Base-by-base conservation (phyloP, 1,140 invertebrate genomes). In the Lasaia peninsularis region DNA sequence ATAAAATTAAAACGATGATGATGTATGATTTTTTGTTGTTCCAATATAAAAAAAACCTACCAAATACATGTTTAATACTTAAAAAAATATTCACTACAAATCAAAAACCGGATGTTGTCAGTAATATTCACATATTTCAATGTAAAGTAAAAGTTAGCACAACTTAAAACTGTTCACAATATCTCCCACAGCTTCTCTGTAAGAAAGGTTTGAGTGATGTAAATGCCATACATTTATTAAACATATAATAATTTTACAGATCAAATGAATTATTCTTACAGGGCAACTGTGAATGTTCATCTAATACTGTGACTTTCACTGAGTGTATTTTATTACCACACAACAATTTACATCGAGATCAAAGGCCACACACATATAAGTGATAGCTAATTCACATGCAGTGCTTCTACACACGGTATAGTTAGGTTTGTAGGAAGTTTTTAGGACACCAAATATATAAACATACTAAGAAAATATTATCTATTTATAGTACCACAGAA, bases 101-200 rank as follows among this genome's bases (percentile, higher is more conserved):
- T n/a, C n/a, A n/a, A 28, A 28, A 28, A 28, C 1, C 0, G 5
- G 8, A 28, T 6, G 24, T 7, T 28, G 4, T 28, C 8, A 28
- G 24, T 28, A 28, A 40, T 1, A 18, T 16, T 7, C 2, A 10
- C 10, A 20, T 18, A 3, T 44, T 18, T 2, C 11, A 7, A 8
- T 11, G 9, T 10, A 16, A 48, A 16, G 12, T 52, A 5, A 51
- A 57, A 8, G 18, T 44, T 33, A 51, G 31, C 33, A 60, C 52
- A 56, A 49, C 56, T 49, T n/a, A 49, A 59, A 34, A 49, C n/a
- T 56, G 31, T 53, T 53, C 31, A 60, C 33, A 56, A 52, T 31
- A 56, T 21, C 58, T 75, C 73, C 75, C 80, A 86, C 81, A 86
- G 83, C 76, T 83, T 80, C 81, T 86, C 86, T 88, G 83, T 84